Evolutionary conservation across 2,113 vertebrate species (phyloP), one percentile per base, ranked within the genome.

Genomic region (Callipepla squamata): DNA sequence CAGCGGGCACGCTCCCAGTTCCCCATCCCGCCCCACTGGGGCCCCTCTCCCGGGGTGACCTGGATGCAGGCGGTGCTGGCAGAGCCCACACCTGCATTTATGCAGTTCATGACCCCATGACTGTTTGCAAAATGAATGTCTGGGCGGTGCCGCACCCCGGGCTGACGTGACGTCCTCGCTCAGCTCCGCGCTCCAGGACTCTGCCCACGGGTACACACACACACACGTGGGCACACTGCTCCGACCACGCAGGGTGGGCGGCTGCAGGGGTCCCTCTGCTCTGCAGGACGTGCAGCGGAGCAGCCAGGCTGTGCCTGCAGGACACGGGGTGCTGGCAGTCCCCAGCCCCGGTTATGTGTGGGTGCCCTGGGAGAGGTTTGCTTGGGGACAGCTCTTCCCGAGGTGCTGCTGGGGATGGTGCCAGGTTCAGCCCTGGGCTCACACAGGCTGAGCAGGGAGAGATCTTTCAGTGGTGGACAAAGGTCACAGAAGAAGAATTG

Each of bases 71-170:
- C 67, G 80, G 80, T 0, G 5, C 80, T 85, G 86, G 34, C 92
- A 87, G 40, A 23, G 8, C 58, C 76, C 14, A 18, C 85, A 42
- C 32, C 40, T 61, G 63, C 89, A 28, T 91, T 55, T 19, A 13
- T 18, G 75, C 21, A 77, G 96, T 95, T 95, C 65, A 3, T 97
- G 97, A 97, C 96, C 96, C 40, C 19, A 3, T 0, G 58, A 50
- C 61, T 97, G 83, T 97, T 97, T 97, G 95, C 95, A 48, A 68
- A 81, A 70, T 32, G 59, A 90, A 79, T 45, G 89, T 89, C 28
- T 45, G 85, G 75, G 92, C 0, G 78, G 85, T 80, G 92, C 91
- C 93, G 13, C 90, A 3, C 36, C 62, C 80, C 7, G 14, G 22
- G 67, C 62, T 85, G 87, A 9, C 73, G 9, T 10, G 79, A 84